Evolutionary conservation across 1,140 invertebrate species (phyloP).

Genomic region (Pseudomyrmex concolor): DNA sequence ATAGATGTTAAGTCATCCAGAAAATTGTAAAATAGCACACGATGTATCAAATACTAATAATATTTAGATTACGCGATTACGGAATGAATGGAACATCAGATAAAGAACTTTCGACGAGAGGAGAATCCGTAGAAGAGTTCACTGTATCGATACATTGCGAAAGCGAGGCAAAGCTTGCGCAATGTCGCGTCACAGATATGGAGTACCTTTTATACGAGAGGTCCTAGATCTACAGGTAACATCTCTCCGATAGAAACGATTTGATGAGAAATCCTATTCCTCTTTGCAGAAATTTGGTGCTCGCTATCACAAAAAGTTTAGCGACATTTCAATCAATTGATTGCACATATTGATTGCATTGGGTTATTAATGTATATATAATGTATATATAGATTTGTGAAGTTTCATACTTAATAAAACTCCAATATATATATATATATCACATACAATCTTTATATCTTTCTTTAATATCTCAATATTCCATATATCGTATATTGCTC

Average conservation of each 20-base stretch:
- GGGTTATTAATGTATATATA: no score
- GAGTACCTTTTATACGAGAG: background rate
- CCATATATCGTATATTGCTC: no score
- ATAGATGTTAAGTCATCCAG: background rate
- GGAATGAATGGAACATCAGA: constrained; percentile 28
- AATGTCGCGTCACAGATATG: constrained; percentile 45
- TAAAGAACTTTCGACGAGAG: constrained; percentile 24
- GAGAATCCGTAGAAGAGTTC: constrained; percentile 35
- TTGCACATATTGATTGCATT: no score
- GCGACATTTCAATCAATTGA: no score
- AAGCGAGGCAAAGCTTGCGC: constrained; percentile 56
- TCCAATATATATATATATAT: no score
- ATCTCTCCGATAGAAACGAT: background rate
- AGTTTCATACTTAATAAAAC: no score
- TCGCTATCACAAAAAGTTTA: no score
- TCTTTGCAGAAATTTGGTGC: background rate
- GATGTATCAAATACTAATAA: background rate
- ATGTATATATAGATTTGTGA: no score
- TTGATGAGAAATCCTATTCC: background rate
- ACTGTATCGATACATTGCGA: constrained; percentile 50
- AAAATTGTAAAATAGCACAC: background rate
- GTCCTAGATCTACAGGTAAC: constrained; percentile 10
- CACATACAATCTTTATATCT: no score
- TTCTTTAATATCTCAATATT: no score
- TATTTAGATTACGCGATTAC: constrained; percentile 14